phyloP scores from a whole-genome alignment of 2,888 invertebrate species.

The Aleiodes leptofemur region DNA sequence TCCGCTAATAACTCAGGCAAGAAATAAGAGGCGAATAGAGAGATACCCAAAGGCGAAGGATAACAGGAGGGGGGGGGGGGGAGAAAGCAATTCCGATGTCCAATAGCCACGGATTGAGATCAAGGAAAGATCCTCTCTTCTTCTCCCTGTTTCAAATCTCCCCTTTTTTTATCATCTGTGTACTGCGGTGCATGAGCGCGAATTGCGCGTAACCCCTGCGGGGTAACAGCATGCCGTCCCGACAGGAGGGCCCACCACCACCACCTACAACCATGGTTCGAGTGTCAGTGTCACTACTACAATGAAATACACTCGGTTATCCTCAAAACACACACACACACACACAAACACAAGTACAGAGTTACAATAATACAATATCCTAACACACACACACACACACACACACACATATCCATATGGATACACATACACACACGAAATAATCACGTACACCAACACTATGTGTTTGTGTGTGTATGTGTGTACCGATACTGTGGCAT shows the following conservation, averaged over 20 bases:
- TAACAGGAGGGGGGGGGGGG: too few relatives aligned
- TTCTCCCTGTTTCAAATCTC: constrained; percentile 37
- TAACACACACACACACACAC: not conserved
- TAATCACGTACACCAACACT: constrained; percentile 55
- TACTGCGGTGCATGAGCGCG: constrained; percentile 70
- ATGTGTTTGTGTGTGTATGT: too few relatives aligned
- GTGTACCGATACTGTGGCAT: constrained; percentile 65
- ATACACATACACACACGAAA: constrained; percentile 31
- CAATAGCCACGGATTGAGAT: constrained; percentile 70
- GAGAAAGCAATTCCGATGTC: constrained; percentile 22
- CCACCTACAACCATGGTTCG: constrained; percentile 38
- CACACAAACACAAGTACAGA: constrained; percentile 42
- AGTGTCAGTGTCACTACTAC: constrained; percentile 50
- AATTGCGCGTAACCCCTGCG: constrained; percentile 75
- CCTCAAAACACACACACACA: constrained; percentile 36
- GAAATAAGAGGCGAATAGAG: too few relatives aligned
- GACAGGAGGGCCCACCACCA: constrained; percentile 68
- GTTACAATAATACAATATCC: constrained; percentile 40
- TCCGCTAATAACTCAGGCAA: too few relatives aligned
- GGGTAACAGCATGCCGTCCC: constrained; percentile 73
- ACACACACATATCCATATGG: constrained; percentile 24
- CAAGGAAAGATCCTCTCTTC: constrained; percentile 58
- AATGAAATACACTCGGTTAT: constrained; percentile 39
- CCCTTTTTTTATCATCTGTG: constrained; percentile 67
- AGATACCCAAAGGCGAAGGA: too few relatives aligned